Conservation (phyloP, 2,888 invertebrate genomes). For the Eupithecia inturbata region DNA sequence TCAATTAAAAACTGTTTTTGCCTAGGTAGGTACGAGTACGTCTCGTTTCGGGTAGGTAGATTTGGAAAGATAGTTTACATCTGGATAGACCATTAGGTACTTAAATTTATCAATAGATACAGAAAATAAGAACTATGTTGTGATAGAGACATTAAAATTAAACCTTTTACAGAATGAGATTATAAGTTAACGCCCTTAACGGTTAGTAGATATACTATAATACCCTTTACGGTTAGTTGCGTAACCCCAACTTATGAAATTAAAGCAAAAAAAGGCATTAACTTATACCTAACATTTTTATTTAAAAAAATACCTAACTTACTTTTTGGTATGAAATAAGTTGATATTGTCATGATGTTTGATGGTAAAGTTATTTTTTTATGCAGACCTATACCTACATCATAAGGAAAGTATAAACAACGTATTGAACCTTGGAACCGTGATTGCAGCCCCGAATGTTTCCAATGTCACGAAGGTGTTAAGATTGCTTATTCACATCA, state of each 20-base stretch:
- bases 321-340: too few relatives aligned
- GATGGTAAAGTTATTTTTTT: not conserved
- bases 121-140: not conserved
- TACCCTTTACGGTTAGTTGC: too few relatives aligned
- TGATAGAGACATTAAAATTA: not conserved
- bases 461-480: constrained; percentile 27
- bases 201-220: too few relatives aligned
- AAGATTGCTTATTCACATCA: constrained; percentile 27
- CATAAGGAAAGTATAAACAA: constrained; percentile 24
- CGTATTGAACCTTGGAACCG: constrained; percentile 20
- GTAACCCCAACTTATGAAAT: too few relatives aligned
- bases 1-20: constrained; percentile 64
- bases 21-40: constrained; percentile 52
- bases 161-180: not conserved
- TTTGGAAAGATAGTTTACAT: constrained; percentile 30
- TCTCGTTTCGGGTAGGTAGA: constrained; percentile 63
- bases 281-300: too few relatives aligned
- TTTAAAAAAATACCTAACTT: too few relatives aligned
- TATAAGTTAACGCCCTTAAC: too few relatives aligned
- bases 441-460: constrained; percentile 35
- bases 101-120: not conserved
- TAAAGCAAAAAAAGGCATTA: too few relatives aligned
- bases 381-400: not conserved
- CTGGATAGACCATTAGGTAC: not conserved
- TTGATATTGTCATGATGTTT: too few relatives aligned